phyloP scores from a whole-genome alignment of 2,113 vertebrate species.

The Pholis gunnellus region DNA sequence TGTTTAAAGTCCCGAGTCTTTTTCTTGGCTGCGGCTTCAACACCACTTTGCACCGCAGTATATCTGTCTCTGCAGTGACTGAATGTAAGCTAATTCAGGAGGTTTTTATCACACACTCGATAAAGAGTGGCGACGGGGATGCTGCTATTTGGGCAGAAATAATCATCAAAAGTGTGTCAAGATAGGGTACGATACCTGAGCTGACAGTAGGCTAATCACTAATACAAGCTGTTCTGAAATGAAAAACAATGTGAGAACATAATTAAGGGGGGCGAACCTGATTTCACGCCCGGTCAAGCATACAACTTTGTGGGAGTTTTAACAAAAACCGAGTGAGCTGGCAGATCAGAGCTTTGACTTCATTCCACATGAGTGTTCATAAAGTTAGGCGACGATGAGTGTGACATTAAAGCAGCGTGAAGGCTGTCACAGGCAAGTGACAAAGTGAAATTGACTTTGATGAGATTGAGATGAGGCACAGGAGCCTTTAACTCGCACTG shows the following conservation, averaged over 20 bases:
- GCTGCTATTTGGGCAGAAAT: conserved; percentile 10
- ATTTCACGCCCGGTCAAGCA: conserved; percentile 49
- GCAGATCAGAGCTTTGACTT: conserved; percentile 37
- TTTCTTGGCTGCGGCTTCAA: neutral
- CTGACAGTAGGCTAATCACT: conserved; percentile 4
- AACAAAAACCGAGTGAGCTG: conserved; percentile 39
- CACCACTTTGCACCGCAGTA: neutral
- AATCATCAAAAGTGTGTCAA: conserved; percentile 4
- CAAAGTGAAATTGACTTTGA: conserved; percentile 66
- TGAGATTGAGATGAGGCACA: conserved; percentile 53
- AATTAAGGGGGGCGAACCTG: conserved; percentile 27
- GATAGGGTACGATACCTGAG: neutral
- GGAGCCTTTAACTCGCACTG: conserved; percentile 44
- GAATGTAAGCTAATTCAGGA: conserved; percentile 4
- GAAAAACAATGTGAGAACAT: conserved; percentile 35
- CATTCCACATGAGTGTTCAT: conserved; percentile 50
- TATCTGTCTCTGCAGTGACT: conserved; percentile 16
- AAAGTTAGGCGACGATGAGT: conserved; percentile 35
- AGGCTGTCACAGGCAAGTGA: conserved; percentile 61
- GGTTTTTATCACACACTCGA: conserved; percentile 15
- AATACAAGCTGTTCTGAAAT: conserved; percentile 29
- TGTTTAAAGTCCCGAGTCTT: neutral
- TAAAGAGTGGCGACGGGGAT: neutral
- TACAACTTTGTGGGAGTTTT: conserved; percentile 46
- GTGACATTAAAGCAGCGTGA: conserved; percentile 67